Percentiles rank a stretch among this genome's conserved stretches.
Conservation (phyloP, 37 sponge, comb jelly and placozoan genomes). For the Axinella damicornis region DNA sequence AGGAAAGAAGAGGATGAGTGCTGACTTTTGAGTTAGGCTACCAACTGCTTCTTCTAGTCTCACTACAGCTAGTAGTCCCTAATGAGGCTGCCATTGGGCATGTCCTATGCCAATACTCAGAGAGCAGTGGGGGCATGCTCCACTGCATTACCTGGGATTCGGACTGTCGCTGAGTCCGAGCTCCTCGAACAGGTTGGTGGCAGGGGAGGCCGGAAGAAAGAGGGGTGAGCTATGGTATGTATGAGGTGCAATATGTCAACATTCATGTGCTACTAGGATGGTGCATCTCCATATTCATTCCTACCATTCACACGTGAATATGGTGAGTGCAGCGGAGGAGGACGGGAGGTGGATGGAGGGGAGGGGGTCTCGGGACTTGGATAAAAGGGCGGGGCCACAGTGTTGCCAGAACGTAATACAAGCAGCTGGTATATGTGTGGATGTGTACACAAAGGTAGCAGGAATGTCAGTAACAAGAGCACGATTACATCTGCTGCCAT, state of each 20-base stretch:
- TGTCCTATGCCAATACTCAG: too few species aligned
- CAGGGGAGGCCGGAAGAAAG: background rate
- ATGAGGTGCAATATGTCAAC: too few species aligned
- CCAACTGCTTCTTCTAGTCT: background rate
- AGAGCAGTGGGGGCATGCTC: background rate
- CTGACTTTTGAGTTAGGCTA: too few species aligned
- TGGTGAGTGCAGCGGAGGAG: background rate
- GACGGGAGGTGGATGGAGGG: conserved; percentile 4
- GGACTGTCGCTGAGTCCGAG: conserved; percentile 17
- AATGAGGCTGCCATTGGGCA: background rate
- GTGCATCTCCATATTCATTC: too few species aligned
- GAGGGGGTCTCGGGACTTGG: background rate
- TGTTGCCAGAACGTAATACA: background rate
- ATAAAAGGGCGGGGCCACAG: background rate
- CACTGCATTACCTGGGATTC: conserved; percentile 6
- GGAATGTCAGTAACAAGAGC: too few species aligned
- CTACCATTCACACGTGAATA: background rate
- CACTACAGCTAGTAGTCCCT: background rate
- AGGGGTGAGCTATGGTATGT: background rate
- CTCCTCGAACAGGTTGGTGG: conserved; percentile 21
- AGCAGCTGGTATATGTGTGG: background rate
- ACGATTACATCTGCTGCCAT: too few species aligned
- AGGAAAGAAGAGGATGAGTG: too few species aligned
- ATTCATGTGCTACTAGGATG: too few species aligned
- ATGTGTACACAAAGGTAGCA: too few species aligned